A percentile compares a stretch with the other conserved stretches of the same genome.
Conservation (phyloP, 2,888 invertebrate species). For the Apamea monoglypha region DNA sequence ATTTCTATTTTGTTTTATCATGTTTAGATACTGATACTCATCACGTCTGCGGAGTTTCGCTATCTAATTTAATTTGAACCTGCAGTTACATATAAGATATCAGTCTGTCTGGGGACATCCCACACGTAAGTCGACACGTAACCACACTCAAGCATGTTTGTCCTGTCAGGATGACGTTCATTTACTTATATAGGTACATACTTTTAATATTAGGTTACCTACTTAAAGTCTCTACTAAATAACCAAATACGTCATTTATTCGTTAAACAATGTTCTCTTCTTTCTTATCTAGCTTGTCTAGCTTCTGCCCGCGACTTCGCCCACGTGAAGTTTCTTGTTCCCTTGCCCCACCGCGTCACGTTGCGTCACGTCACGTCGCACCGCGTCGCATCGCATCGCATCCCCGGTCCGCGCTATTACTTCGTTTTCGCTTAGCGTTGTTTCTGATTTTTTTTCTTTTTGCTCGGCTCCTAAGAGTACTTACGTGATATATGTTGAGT, state of each 20-base stretch:
- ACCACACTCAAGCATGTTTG: background rate
- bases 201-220: constrained; percentile 1
- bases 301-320: too few relatives aligned
- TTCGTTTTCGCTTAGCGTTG: too few relatives aligned
- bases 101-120: constrained; percentile 8
- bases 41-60: background rate
- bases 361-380: too few relatives aligned
- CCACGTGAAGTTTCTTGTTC: background rate
- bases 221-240: background rate
- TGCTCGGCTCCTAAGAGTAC: too few relatives aligned
- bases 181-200: background rate
- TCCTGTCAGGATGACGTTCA: constrained; percentile 14
- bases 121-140: background rate
- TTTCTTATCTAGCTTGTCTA: too few relatives aligned
- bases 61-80: background rate
- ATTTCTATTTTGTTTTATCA: background rate
- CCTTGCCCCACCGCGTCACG: background rate
- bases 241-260: constrained; percentile 16
- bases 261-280: too few relatives aligned
- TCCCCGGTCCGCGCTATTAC: too few relatives aligned
- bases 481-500: too few relatives aligned
- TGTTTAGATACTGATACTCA: background rate
- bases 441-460: too few relatives aligned
- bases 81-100: background rate
- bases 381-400: too few relatives aligned